Evolutionary conservation across 2,797 vertebrate species (phyloP), one percentile per base, ranked within the genome.

Genomic region (Smutsia gigantea): DNA sequence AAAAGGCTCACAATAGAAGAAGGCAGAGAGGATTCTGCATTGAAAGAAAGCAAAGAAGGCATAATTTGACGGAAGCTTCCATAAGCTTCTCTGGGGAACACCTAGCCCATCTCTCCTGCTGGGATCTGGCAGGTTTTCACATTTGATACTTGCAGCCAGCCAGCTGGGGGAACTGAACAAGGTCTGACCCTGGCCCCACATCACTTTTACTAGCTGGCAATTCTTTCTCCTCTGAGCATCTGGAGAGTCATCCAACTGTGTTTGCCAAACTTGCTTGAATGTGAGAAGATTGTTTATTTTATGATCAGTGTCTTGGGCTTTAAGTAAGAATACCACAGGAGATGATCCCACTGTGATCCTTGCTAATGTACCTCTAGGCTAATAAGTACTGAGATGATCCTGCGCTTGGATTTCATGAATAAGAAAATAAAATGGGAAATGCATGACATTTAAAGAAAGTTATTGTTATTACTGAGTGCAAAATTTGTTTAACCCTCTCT

Each of bases 401-500:
- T 92, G 86, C 78, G 90, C 79, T 96, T 97, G 90, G 94, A 97
- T 95, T 98, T 94, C 94, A 95, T 92, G 97, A 96, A 93, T 96
- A 96, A 85, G 93, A 89, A 97, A 97, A 92, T 89, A 68, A 88
- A 66, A 87, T 77, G 69, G 78, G 68, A 90, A 93, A 92, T 53
- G 86, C 89, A 13, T 94, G 94, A 71, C 82, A 96, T 92, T 96
- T 85, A 64, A 95, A 89, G 88, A 75, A 88, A 96, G 31, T 71
- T 68, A 97, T 88, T 97, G 86, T 94, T 92, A 96, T 68, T 93
- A 23, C 92, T 71, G 95, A 31, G 96, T 94, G 66, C 64, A 95
- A 97, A 95, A 96, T 93, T 92, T 95, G 82, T 8, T 94, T 87
- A 97, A 97, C 94, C 93, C 97, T 97, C 97, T 94, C 94, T 25